Percentiles rank a stretch among this genome's conserved stretches.
Evolutionary conservation across 2,797 vertebrate genomes (phyloP).

Genomic region (Pseudotriccus pelzelni): DNA sequence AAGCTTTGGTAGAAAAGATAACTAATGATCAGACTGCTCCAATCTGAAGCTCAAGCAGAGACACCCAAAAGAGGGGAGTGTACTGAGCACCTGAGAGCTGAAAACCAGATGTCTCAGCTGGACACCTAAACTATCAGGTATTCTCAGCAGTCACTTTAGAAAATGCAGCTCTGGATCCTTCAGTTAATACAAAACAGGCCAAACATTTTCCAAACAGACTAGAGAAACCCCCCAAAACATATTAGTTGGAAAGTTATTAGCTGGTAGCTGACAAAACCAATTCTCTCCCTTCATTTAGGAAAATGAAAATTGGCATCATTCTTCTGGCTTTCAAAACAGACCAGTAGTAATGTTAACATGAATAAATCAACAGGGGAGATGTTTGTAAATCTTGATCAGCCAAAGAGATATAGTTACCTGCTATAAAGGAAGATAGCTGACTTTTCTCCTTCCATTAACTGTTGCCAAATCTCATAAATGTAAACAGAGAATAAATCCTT

Average conservation of each 20-base stretch:
- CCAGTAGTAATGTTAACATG: background rate
- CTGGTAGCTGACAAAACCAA: slow-evolving; percentile 33
- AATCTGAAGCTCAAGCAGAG: background rate
- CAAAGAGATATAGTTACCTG: slow-evolving; percentile 41
- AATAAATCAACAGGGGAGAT: slow-evolving; percentile 44
- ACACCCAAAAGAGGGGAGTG: background rate
- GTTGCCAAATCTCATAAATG: slow-evolving; percentile 48
- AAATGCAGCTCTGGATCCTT: background rate
- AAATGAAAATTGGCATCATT: slow-evolving; percentile 29
- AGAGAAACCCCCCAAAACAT: background rate
- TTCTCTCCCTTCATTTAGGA: background rate
- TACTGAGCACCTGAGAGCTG: background rate
- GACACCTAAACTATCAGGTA: background rate
- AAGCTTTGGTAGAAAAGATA: background rate
- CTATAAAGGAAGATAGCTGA: slow-evolving; percentile 51
- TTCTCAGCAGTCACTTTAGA: background rate
- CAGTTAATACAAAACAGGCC: background rate
- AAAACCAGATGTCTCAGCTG: background rate
- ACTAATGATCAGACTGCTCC: background rate
- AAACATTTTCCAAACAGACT: background rate
- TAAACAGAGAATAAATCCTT: slow-evolving; percentile 55
- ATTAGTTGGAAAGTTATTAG: background rate
- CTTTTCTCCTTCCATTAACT: slow-evolving; percentile 44
- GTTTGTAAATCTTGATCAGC: slow-evolving; percentile 34
- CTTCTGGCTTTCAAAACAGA: slow-evolving; percentile 28